Base-by-base conservation (phyloP, 1,140 invertebrate genomes). In the Cotesia glomerata region DNA sequence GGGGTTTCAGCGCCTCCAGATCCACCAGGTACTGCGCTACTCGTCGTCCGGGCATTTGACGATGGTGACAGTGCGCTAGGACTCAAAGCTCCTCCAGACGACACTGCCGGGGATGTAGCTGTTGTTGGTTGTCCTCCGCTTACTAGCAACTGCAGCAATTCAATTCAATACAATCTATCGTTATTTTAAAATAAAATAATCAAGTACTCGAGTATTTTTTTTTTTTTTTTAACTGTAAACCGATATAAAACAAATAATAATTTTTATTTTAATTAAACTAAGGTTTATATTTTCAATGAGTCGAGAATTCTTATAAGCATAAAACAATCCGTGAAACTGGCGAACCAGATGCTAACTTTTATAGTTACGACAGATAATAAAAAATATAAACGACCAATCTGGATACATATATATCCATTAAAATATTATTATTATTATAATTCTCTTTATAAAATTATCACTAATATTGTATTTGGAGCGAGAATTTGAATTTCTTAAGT, bases 21-120 rank as follows among this genome's bases (percentile, higher is more conserved):
- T 59, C 77, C 77, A 39, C 90, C 70, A 79, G 89, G 69, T 80
- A 88, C 83, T 34, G 76, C 77, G 5, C 18, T 26, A 5, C 80
- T 82, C 45, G 80, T 84, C 71, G 87, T 82, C 18, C 88, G 87
- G 69, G 88, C 88, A 35, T 87, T 88, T 65, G 89, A 90, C 71
- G 90, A 89, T 78, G 90, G 92, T 78, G 90, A 92, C 73, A 92
- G 89, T 8, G 90, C 92, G 32, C 92, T 93, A 2, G 93, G 92
- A 74, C 92, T 93, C 14, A 94, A 86, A n/a, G 93, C 92, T 34
- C 90, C 89, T 9, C 82, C 89, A 69, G 89, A 88, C 65, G 89
- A 89, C 81, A 87, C 91, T 74, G 88, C 88, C 76, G 90, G 90
- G 67, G 91, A 93, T 71, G 91, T 91, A 58, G 89, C 90, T 77